phyloP scores from a whole-genome alignment of 2,113 vertebrate species.

The Myxocyprinus asiaticus region DNA sequence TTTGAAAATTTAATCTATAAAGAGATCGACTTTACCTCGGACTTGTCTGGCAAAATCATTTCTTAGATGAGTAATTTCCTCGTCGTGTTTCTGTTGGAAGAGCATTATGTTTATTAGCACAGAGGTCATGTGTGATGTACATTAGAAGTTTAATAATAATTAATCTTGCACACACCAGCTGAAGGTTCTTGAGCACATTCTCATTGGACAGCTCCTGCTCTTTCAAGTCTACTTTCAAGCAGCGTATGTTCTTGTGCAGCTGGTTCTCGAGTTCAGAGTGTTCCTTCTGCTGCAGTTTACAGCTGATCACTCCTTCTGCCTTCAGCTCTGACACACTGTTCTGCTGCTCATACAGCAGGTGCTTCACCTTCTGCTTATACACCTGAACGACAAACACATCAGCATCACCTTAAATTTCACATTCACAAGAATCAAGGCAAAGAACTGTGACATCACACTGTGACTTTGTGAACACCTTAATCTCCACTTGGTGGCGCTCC shows the following conservation, averaged over 20 bases:
- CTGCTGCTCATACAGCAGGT: conserved; percentile 90
- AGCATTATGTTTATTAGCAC: background rate
- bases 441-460: background rate
- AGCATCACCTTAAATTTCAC: background rate
- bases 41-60: conserved; percentile 78
- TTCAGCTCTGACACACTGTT: conserved; percentile 84
- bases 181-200: conserved; percentile 74
- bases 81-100: conserved; percentile 81
- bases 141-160: background rate
- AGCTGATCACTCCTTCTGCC: conserved; percentile 55
- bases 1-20: background rate
- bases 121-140: background rate
- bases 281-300: conserved; percentile 77
- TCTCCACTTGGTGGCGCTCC: conserved; percentile 85
- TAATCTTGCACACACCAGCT: conserved; percentile 74
- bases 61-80: conserved; percentile 75
- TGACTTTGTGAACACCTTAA: conserved; percentile 56
- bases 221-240: conserved; percentile 72
- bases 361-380: conserved; percentile 96
- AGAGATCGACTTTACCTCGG: conserved; percentile 72
- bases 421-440: too few species aligned
- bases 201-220: conserved; percentile 81
- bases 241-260: conserved; percentile 69
- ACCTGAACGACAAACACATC: conserved; percentile 61
- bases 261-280: conserved; percentile 75